These are phyloP conservation scores for Drosophila pruinosa DNA, from an alignment of 1,140 invertebrate species.

Conservation along the genomic window DNA sequence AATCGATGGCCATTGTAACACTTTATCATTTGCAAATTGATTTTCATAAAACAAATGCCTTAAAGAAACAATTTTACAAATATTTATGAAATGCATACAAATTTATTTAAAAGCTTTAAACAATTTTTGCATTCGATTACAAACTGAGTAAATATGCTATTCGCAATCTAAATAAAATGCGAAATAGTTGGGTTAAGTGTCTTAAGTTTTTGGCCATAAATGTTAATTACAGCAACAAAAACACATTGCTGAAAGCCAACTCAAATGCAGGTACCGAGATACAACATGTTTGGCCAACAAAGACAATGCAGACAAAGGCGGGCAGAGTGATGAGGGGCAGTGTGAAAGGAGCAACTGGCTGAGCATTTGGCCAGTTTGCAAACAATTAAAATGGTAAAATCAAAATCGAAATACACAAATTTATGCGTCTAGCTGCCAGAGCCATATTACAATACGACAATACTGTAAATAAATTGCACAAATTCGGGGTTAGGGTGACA, in stretches of 20 bases:
- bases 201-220: slow-evolving; percentile 55
- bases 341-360: slow-evolving; percentile 34
- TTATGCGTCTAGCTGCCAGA: slow-evolving; percentile 77
- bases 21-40: not conserved
- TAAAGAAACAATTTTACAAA: not conserved
- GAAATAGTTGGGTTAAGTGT: slow-evolving; percentile 6
- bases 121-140: not conserved
- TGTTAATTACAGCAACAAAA: slow-evolving; percentile 66
- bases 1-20: not conserved
- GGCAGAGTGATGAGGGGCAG: not conserved
- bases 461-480: slow-evolving; percentile 46
- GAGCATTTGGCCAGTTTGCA: slow-evolving; percentile 44
- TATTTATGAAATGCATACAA: not conserved
- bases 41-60: not conserved
- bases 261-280: slow-evolving; percentile 66
- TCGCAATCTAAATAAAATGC: not conserved
- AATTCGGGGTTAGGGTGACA: not conserved
- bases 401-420: slow-evolving; percentile 79
- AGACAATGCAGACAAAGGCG: slow-evolving; percentile 41
- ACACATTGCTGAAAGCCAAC: slow-evolving; percentile 37
- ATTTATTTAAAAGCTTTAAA: not conserved
- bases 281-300: slow-evolving; percentile 69
- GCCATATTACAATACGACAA: slow-evolving; percentile 45
- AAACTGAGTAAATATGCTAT: not conserved
- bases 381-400: slow-evolving; percentile 80